Conservation (phyloP, 1,140 invertebrate species). For the Arctopsyche grandis region DNA sequence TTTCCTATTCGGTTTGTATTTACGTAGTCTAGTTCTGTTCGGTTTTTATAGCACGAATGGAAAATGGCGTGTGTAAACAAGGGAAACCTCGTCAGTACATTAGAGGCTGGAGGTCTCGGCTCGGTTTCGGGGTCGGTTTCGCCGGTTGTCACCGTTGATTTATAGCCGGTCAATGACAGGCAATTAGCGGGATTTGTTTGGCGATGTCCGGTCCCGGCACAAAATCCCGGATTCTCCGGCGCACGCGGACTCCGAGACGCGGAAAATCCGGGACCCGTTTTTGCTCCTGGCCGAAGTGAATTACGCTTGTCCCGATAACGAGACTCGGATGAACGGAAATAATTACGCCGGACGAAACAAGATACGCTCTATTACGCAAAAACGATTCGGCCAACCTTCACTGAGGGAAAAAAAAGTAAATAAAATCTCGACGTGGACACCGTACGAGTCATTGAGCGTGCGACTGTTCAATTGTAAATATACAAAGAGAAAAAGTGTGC, state of each 20-base stretch:
- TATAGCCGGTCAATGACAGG: constrained; percentile 41
- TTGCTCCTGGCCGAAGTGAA: neutral
- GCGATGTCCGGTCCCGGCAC: constrained; percentile 24
- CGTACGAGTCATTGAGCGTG: too few relatives aligned
- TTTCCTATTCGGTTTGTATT: too few relatives aligned
- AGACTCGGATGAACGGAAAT: constrained; percentile 20
- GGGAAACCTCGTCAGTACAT: neutral
- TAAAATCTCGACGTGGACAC: too few relatives aligned
- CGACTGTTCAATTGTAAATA: too few relatives aligned
- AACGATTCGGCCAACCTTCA: too few relatives aligned
- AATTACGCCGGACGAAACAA: constrained; percentile 19
- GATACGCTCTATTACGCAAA: too few relatives aligned
- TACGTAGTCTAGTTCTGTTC: too few relatives aligned
- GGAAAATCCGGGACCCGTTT: neutral
- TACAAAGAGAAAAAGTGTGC: too few relatives aligned
- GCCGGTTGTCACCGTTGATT: constrained; percentile 38
- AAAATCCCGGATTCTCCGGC: constrained; percentile 8
- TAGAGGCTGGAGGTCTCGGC: neutral
- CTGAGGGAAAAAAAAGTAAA: too few relatives aligned
- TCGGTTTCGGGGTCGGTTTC: constrained; percentile 15
- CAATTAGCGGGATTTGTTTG: constrained; percentile 44
- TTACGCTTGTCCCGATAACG: constrained; percentile 22
- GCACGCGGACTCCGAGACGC: neutral
- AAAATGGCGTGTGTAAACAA: neutral
- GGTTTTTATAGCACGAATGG: neutral